Percentiles rank a stretch among this genome's conserved stretches.
phyloP scores from a whole-genome alignment of 2,888 invertebrate species.

The Hirtodrosophila confusa region DNA sequence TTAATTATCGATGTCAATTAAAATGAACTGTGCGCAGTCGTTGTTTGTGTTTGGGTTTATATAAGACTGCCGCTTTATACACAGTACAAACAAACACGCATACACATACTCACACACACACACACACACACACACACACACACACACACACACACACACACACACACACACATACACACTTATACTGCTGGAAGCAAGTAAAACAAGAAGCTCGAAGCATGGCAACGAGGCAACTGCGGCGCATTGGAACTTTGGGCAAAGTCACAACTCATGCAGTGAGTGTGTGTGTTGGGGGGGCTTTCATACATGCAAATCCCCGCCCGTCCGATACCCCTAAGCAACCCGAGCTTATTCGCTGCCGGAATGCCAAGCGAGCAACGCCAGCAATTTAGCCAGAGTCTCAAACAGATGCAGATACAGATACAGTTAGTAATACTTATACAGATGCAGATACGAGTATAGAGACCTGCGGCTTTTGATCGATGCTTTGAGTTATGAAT shows the following conservation, averaged over 20 bases:
- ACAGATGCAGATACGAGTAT: conserved; percentile 20
- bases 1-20: conserved; percentile 80
- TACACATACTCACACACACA: conserved; percentile 7
- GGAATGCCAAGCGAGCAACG: conserved; percentile 51
- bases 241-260: conserved; percentile 51
- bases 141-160: conserved; percentile 7
- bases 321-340: background rate
- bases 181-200: conserved; percentile 38
- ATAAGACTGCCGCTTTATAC: conserved; percentile 52
- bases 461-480: conserved; percentile 42
- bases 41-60: conserved; percentile 54
- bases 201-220: conserved; percentile 66
- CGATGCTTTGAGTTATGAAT: conserved; percentile 56
- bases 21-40: conserved; percentile 70
- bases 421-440: conserved; percentile 24
- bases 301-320: conserved; percentile 12
- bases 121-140: conserved; percentile 22
- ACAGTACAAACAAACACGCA: conserved; percentile 13
- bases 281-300: background rate
- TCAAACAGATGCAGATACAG: conserved; percentile 6
- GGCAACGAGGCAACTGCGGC: conserved; percentile 37
- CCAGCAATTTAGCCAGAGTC: conserved; percentile 44
- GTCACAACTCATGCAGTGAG: conserved; percentile 43
- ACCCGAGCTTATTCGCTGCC: conserved; percentile 18
- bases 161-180: conserved; percentile 8